Percentiles rank a stretch among this genome's conserved stretches.
These are phyloP conservation scores for Macaca nemestrina DNA, from an alignment of 2,113 vertebrate species.

Conservation along the genomic window DNA sequence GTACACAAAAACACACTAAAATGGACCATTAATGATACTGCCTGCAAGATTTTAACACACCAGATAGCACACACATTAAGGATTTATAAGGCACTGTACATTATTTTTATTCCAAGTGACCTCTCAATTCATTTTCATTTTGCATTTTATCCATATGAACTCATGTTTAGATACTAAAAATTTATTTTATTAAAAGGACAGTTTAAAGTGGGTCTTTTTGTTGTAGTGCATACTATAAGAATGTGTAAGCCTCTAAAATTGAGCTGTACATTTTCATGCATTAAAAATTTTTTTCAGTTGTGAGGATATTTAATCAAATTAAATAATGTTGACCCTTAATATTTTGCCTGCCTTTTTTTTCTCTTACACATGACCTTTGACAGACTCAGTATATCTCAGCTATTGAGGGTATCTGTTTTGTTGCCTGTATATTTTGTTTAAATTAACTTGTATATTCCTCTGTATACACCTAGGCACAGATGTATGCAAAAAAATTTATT, in stretches of 20 bases:
- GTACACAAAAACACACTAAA: slow-evolving; percentile 78
- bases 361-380: not conserved
- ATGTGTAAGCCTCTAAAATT: slow-evolving; percentile 7
- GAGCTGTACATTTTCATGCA: not conserved
- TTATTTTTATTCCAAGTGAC: slow-evolving; percentile 18
- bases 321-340: slow-evolving; percentile 16
- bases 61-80: slow-evolving; percentile 5
- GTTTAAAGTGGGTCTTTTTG: slow-evolving; percentile 11
- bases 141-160: slow-evolving; percentile 5
- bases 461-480: not conserved
- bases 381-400: not conserved
- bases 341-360: not conserved
- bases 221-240: not conserved
- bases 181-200: not conserved
- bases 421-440: slow-evolving; percentile 2
- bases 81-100: slow-evolving; percentile 22
- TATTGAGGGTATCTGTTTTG: not conserved
- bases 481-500: not conserved
- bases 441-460: slow-evolving; percentile 36
- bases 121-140: slow-evolving; percentile 16
- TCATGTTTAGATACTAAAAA: not conserved
- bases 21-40: slow-evolving; percentile 69
- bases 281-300: not conserved
- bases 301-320: slow-evolving; percentile 36
- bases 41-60: slow-evolving; percentile 68